These are phyloP conservation scores for Lithophane leautieri DNA, from an alignment of 2,888 invertebrate genomes.

Conservation along the genomic window DNA sequence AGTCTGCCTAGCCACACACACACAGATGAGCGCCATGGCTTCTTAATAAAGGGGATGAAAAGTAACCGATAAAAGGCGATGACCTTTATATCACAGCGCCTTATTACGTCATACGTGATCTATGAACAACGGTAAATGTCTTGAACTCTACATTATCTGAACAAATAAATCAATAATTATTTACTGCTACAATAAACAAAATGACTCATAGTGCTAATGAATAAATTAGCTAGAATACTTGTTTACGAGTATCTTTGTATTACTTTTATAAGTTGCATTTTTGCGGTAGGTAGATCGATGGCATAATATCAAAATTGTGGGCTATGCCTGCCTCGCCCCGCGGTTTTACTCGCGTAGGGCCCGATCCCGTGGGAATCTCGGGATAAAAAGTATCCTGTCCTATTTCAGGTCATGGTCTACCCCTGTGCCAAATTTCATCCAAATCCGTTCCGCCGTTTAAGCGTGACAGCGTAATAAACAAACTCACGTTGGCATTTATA, in stretches of 20 bases:
- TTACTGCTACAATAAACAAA: slow-evolving; percentile 38
- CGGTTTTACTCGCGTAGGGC: too few species aligned
- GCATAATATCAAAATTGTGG: not conserved
- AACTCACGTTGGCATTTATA: too few species aligned
- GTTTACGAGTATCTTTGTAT: not conserved
- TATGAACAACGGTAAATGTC: slow-evolving; percentile 12
- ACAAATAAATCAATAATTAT: slow-evolving; percentile 42
- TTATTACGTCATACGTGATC: slow-evolving; percentile 1
- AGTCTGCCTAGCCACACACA: too few species aligned
- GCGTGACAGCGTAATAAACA: too few species aligned
- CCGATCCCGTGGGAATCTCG: too few species aligned
- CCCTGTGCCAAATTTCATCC: too few species aligned
- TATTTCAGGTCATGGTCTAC: too few species aligned
- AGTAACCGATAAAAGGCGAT: not conserved
- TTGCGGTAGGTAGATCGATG: not conserved
- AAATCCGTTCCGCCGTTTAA: too few species aligned
- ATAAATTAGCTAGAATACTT: slow-evolving; percentile 16
- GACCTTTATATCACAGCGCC: not conserved
- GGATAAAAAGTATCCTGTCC: too few species aligned
- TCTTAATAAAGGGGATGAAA: not conserved
- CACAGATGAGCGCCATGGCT: not conserved
- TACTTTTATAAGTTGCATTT: not conserved
- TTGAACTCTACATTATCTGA: slow-evolving; percentile 31
- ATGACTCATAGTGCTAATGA: slow-evolving; percentile 41
- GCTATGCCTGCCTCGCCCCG: too few species aligned